Evolutionary conservation across 2,113 vertebrate genomes (phyloP).

Genomic region (Phaetusa simplex): DNA sequence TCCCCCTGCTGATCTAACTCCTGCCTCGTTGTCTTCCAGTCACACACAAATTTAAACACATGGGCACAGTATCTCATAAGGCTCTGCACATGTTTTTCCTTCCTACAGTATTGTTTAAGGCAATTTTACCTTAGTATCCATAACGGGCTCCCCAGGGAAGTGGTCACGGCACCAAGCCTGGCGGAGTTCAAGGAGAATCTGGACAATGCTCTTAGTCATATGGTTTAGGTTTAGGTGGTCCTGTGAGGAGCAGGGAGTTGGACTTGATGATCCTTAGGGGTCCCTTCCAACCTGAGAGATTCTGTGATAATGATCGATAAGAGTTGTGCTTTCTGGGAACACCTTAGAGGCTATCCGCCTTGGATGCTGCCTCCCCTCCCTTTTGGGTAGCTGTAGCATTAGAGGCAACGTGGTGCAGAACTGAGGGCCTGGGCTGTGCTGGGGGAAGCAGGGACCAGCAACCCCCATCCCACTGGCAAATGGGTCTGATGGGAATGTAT

Average conservation of each 20-base stretch:
- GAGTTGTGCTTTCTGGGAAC: neutral
- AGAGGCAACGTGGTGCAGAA: neutral
- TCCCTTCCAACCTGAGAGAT: neutral
- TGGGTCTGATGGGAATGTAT: neutral
- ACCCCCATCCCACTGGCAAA: neutral
- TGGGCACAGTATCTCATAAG: fast-evolving
- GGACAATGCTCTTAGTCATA: neutral
- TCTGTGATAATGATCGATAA: neutral
- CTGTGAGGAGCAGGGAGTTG: neutral
- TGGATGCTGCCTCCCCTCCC: neutral
- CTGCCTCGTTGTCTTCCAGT: neutral
- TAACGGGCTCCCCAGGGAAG: neutral
- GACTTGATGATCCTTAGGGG: neutral
- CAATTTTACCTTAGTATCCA: neutral
- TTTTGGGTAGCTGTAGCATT: neutral
- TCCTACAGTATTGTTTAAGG: neutral
- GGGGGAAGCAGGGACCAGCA: neutral
- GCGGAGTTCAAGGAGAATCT: neutral
- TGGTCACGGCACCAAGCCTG: neutral
- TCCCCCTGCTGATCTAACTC: neutral
- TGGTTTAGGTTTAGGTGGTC: neutral
- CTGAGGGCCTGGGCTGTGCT: neutral
- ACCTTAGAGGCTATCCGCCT: no score
- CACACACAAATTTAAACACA: neutral
- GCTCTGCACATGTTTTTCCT: neutral